These are phyloP conservation scores for Microplitis manilae DNA, from an alignment of 2,888 invertebrate species.

Conservation along the genomic window DNA sequence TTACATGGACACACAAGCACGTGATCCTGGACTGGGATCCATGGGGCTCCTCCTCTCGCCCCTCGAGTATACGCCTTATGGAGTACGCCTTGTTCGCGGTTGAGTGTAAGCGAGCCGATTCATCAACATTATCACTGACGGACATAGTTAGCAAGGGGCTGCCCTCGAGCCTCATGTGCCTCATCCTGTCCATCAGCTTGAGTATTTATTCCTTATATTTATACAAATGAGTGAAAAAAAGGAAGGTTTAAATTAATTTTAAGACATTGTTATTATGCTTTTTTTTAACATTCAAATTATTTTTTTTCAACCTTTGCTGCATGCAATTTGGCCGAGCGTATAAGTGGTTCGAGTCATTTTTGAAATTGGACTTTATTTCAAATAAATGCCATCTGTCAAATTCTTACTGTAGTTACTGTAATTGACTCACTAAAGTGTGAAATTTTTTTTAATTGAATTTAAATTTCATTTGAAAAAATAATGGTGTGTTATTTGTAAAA, in stretches of 20 bases:
- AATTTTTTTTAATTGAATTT: not conserved
- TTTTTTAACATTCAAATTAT: conserved; percentile 1
- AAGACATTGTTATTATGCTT: conserved; percentile 17
- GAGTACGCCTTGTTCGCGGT: conserved; percentile 39
- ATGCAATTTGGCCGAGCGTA: not conserved
- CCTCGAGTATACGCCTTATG: conserved; percentile 32
- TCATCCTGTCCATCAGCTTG: conserved; percentile 28
- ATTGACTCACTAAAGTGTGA: not conserved
- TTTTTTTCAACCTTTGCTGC: not conserved
- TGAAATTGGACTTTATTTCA: not conserved
- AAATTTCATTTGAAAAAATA: not conserved
- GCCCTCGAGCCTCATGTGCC: conserved; percentile 51
- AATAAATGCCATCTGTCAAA: not conserved
- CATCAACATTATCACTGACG: conserved; percentile 67
- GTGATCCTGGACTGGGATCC: conserved; percentile 32
- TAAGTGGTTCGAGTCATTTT: not conserved
- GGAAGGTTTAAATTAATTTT: conserved; percentile 25
- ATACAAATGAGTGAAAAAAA: conserved; percentile 28
- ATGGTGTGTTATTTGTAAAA: no score
- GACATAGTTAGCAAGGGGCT: conserved; percentile 58
- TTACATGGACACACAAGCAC: conserved; percentile 30
- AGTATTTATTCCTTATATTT: conserved; percentile 28
- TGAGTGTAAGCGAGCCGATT: conserved; percentile 59
- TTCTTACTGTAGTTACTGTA: not conserved
- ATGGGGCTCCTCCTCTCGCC: conserved; percentile 38